Percentiles rank a stretch among this genome's conserved stretches.
These are phyloP conservation scores for Dasyornis broadbenti DNA, from an alignment of 2,113 vertebrate genomes.

Conservation along the genomic window DNA sequence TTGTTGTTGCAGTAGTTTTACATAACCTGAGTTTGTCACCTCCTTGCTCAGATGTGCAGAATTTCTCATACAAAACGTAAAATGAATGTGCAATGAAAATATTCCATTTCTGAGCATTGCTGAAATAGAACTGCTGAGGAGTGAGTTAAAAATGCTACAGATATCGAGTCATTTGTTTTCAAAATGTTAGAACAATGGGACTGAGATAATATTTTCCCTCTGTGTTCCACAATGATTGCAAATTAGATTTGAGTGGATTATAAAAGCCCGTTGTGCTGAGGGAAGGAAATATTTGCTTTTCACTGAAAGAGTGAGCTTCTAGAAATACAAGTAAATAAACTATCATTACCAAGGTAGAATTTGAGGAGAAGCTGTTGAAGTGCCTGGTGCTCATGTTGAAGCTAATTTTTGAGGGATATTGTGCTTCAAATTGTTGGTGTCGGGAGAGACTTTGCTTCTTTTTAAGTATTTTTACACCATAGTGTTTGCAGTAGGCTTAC, in stretches of 20 bases:
- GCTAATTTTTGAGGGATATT: neutral
- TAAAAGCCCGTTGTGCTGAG: neutral
- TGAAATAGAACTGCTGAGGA: neutral
- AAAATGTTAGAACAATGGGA: neutral
- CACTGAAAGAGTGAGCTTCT: neutral
- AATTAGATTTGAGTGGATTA: neutral
- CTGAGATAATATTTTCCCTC: neutral
- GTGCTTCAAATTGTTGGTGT: neutral
- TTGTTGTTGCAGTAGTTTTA: slow-evolving; percentile 2
- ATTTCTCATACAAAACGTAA: neutral
- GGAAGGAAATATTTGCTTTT: neutral
- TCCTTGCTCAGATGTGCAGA: neutral
- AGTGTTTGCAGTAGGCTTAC: neutral
- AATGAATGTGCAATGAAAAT: neutral
- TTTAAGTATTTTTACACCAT: neutral
- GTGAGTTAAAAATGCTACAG: neutral
- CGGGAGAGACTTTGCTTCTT: neutral
- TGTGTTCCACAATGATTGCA: neutral
- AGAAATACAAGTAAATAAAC: neutral
- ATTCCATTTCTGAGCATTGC: neutral
- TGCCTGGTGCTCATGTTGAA: neutral
- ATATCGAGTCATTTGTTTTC: neutral
- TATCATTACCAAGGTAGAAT: neutral
- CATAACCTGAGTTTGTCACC: neutral
- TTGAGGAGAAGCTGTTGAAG: neutral